Conservation (phyloP, 1,140 invertebrate genomes). For the Saccostrea glomerata region DNA sequence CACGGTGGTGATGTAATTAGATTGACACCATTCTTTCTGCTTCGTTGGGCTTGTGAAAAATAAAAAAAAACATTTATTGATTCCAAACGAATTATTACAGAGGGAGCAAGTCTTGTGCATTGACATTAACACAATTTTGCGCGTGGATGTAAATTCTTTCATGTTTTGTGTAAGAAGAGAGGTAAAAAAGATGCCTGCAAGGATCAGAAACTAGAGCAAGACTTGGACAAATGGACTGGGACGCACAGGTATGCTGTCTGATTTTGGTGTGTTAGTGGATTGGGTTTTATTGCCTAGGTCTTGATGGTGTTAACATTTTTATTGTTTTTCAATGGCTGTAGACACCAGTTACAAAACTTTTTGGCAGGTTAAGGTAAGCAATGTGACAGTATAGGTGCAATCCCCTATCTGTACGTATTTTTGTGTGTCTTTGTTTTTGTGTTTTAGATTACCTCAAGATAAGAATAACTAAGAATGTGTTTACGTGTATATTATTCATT, state of each 20-base stretch:
- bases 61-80: slow-evolving; percentile 32
- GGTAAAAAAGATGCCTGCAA: not conserved
- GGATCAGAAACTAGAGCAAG: not conserved
- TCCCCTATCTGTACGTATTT: too few species aligned
- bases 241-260: not conserved
- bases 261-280: not conserved
- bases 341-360: not conserved
- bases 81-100: slow-evolving; percentile 22
- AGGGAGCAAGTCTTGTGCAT: slow-evolving; percentile 10
- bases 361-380: not conserved
- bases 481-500: too few species aligned
- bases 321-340: slow-evolving; percentile 2
- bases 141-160: slow-evolving; percentile 16
- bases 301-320: not conserved
- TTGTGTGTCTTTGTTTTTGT: too few species aligned
- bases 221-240: not conserved
- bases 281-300: not conserved
- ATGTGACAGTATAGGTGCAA: not conserved
- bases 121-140: slow-evolving; percentile 25
- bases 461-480: too few species aligned
- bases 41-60: slow-evolving; percentile 15
- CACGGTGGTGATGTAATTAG: slow-evolving; percentile 29
- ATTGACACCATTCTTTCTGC: slow-evolving; percentile 37
- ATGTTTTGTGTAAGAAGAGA: not conserved
- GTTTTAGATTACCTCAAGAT: too few species aligned